phyloP scores from a whole-genome alignment of 2,888 invertebrate genomes.

The Scelioninae gen. 1 region DNA sequence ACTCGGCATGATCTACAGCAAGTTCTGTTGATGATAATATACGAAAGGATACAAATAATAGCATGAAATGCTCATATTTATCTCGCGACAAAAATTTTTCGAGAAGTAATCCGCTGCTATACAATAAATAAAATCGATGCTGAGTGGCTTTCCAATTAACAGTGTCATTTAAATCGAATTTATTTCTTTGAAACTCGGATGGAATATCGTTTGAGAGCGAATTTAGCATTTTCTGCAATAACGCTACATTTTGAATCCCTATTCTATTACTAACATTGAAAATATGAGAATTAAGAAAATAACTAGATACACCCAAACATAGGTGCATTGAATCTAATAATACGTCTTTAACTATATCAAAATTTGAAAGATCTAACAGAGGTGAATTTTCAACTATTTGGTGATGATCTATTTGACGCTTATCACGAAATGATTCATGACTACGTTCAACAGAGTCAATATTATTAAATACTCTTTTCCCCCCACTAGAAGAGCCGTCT shows the following conservation, averaged over 20 bases:
- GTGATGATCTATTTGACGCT: slow-evolving; percentile 1
- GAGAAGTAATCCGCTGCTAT: slow-evolving; percentile 10
- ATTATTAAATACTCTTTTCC: slow-evolving; percentile 17
- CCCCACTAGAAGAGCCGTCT: too few relatives aligned
- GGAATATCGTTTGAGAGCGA: background rate
- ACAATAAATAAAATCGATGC: background rate
- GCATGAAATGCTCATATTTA: slow-evolving; percentile 4
- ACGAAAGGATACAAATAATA: background rate
- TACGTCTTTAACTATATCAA: slow-evolving; percentile 6
- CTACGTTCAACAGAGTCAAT: background rate
- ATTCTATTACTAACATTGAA: too few relatives aligned
- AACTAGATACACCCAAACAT: slow-evolving; percentile 1
- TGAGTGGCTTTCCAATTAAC: slow-evolving; percentile 25
- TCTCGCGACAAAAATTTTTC: background rate
- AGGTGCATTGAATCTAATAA: slow-evolving; percentile 8
- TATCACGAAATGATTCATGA: background rate
- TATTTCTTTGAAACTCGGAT: slow-evolving; percentile 7
- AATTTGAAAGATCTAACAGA: background rate
- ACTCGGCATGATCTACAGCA: background rate
- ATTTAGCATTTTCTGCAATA: background rate
- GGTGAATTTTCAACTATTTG: background rate
- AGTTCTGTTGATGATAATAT: background rate
- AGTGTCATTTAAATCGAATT: slow-evolving; percentile 7
- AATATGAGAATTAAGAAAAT: too few relatives aligned
- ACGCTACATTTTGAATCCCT: too few relatives aligned